These are phyloP conservation scores for Lontra canadensis DNA, from an alignment of 2,113 vertebrate species.

Conservation along the genomic window DNA sequence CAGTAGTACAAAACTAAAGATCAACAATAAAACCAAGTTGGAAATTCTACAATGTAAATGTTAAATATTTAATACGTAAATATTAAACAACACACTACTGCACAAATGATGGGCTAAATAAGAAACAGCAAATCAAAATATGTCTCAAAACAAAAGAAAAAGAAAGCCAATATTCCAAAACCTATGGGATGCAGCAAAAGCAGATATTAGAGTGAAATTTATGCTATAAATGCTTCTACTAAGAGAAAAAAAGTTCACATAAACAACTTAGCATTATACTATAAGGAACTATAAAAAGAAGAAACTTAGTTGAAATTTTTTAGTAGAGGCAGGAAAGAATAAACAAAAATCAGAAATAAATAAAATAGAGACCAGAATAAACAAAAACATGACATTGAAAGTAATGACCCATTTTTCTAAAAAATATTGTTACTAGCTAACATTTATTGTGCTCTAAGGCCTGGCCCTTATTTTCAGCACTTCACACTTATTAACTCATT, in stretches of 20 bases:
- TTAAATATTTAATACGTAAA: background rate
- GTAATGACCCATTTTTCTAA: background rate
- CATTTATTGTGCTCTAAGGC: background rate
- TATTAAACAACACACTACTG: background rate
- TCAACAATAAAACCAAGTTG: background rate
- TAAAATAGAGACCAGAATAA: background rate
- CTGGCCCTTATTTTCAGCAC: background rate
- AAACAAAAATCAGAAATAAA: background rate
- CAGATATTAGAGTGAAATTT: background rate
- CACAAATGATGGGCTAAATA: background rate
- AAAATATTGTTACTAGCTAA: background rate
- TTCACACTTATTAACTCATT: background rate
- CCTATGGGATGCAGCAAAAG: background rate
- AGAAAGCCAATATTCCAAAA: background rate
- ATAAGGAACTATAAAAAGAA: background rate
- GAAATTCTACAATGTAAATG: background rate
- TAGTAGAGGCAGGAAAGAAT: background rate
- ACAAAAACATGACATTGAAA: background rate
- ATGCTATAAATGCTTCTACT: background rate
- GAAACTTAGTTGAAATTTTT: background rate
- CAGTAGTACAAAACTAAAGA: background rate
- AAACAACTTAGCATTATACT: background rate
- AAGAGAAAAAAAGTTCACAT: background rate
- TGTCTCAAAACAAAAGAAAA: background rate
- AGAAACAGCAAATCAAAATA: background rate